Conservation (phyloP, 1,140 invertebrate species). For the Zaprionus inermis region DNA sequence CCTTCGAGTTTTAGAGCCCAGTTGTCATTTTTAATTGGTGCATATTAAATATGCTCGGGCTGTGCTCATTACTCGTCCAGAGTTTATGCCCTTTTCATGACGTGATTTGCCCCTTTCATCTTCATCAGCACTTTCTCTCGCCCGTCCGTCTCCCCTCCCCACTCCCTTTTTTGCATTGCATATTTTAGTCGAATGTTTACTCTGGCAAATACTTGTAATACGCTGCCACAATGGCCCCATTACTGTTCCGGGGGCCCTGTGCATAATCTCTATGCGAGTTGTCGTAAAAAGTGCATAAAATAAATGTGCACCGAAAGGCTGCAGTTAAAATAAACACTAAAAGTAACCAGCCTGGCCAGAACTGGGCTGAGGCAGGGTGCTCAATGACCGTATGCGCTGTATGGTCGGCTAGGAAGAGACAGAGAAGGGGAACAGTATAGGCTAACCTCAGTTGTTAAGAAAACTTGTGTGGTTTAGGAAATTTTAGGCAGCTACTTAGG, state of each 20-base stretch:
- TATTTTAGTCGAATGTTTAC: slow-evolving; percentile 71
- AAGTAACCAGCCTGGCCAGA: neutral
- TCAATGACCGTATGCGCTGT: slow-evolving; percentile 16
- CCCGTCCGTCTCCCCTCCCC: slow-evolving; percentile 36
- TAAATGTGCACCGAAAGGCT: slow-evolving; percentile 68
- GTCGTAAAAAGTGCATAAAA: slow-evolving; percentile 73
- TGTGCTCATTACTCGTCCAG: slow-evolving; percentile 53
- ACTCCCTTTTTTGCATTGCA: slow-evolving; percentile 42
- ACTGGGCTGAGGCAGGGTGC: slow-evolving; percentile 2
- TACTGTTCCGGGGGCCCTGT: slow-evolving; percentile 15
- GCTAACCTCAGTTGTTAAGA: neutral
- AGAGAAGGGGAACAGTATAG: neutral
- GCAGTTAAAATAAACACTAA: slow-evolving; percentile 60
- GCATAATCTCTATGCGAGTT: slow-evolving; percentile 70
- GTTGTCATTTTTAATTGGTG: slow-evolving; percentile 78
- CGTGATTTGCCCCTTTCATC: slow-evolving; percentile 29
- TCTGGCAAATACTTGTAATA: slow-evolving; percentile 38
- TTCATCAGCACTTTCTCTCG: slow-evolving; percentile 38
- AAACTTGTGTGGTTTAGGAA: too few relatives aligned
- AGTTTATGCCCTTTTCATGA: slow-evolving; percentile 71
- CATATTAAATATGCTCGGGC: slow-evolving; percentile 63
- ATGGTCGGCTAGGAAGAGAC: neutral
- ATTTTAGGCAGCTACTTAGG: neutral
- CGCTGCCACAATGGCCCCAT: slow-evolving; percentile 53
- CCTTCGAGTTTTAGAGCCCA: slow-evolving; percentile 39